Conservation (phyloP, 2,113 vertebrate species). For the Sebastes fasciatus region DNA sequence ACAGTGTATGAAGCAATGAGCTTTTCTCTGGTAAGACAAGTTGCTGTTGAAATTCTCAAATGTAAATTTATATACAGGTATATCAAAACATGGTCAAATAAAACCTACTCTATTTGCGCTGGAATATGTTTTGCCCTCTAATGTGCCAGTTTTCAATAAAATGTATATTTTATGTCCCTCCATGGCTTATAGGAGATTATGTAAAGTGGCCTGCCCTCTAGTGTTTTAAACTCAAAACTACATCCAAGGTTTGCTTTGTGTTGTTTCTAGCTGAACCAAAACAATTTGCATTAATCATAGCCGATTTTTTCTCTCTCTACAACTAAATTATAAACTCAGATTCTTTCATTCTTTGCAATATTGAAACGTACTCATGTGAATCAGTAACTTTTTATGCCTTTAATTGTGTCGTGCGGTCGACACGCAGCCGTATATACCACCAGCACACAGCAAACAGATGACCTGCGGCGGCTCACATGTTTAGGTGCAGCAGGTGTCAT, state of each 20-base stretch:
- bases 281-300: not conserved
- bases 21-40: not conserved
- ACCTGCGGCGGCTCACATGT: slow-evolving; percentile 21
- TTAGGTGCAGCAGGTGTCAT: slow-evolving; percentile 26
- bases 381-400: not conserved
- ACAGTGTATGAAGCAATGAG: not conserved
- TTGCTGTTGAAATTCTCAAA: not conserved
- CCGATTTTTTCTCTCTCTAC: not conserved
- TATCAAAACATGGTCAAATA: not conserved
- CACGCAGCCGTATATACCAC: not conserved
- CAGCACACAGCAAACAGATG: not conserved
- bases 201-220: slow-evolving; percentile 48
- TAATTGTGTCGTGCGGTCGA: not conserved
- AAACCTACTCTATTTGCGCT: not conserved
- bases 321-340: not conserved
- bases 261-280: not conserved
- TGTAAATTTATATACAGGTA: not conserved
- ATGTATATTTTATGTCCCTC: not conserved
- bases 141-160: not conserved
- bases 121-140: not conserved
- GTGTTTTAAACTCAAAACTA: slow-evolving; percentile 32
- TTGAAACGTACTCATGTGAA: not conserved
- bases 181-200: slow-evolving; percentile 11
- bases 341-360: not conserved
- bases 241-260: not conserved